Conservation (phyloP, 2,113 vertebrate genomes). For the Haplotaxodon microlepis region DNA sequence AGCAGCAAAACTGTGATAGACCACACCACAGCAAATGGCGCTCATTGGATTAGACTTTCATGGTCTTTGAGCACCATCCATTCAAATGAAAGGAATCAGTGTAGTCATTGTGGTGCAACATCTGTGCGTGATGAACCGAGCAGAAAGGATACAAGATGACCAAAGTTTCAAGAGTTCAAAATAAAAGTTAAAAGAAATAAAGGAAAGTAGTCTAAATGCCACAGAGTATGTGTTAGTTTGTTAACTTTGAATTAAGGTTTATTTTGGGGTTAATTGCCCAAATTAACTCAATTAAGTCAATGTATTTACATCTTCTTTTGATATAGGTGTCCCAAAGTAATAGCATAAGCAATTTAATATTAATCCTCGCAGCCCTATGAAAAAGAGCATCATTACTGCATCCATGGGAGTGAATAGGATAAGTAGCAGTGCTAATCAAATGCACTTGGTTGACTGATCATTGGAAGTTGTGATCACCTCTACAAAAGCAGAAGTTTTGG, state of each 20-base stretch:
- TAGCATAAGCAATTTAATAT: neutral
- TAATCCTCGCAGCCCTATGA: neutral
- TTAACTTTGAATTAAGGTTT: neutral
- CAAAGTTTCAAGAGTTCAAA: neutral
- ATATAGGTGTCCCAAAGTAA: neutral
- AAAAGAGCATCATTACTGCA: neutral
- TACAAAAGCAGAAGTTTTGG: neutral
- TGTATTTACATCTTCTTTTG: neutral
- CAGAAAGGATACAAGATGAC: neutral
- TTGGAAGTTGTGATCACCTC: neutral
- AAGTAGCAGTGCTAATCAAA: neutral
- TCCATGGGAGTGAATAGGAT: accelerated
- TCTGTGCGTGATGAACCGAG: neutral
- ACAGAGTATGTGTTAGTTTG: neutral
- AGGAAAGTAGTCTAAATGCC: neutral
- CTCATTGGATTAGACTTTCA: neutral
- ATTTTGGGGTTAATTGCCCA: neutral
- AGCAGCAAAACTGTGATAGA: neutral
- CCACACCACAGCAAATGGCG: neutral
- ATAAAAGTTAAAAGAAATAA: neutral
- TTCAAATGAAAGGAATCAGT: neutral
- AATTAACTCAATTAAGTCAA: neutral
- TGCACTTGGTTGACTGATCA: neutral
- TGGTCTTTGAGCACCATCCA: neutral
- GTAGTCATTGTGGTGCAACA: neutral